Base-by-base conservation (phyloP, 2,797 vertebrate species). In the Brachyalestes nurse region DNA sequence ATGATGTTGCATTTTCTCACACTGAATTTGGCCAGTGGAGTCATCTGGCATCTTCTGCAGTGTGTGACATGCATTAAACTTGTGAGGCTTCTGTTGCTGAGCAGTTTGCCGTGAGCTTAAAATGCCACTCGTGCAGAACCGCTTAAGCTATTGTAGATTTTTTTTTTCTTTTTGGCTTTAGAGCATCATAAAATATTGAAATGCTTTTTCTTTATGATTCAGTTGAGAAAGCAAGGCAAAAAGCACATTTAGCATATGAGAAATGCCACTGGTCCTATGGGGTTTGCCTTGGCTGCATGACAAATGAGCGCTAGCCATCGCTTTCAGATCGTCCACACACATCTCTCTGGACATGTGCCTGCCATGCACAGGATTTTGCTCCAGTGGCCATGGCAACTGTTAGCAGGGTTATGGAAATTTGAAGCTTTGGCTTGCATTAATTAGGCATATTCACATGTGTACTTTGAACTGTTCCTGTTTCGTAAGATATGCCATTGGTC, bases 121-220 rank as follows among this genome's bases (percentile, higher is more conserved):
- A 64, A 38, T 34, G 25, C 14, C 28, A 17, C 25, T 8, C 1
- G 0, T 45, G 47, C 78, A 84, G 73, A 86, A 89, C 78, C 42
- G 64, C 75, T 4, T 65, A 80, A 77, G 76, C 72, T 81, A 85
- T 83, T 80, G 82, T 77, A 55, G 81, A 66, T 79, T 61, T 83
- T 51, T 65, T 80, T 85, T 91, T 87, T 17, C n/a, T 58, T 58
- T 53, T 19, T 53, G 34, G 83, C 85, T 75, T 84, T 47, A 42
- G 62, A 51, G 57, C 62, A 58, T 85, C 55, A 81, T 87, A 85
- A 89, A 87, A 84, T 86, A 85, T 88, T 89, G 73, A 90, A 86
- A 77, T 67, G 49, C 78, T 77, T 79, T 81, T 74, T 72, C 77
- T 55, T 74, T 47, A 28, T 57, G 62, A 85, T 74, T 86, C 25